Evolutionary conservation across 37 sponge, comb jelly and placozoan species (phyloP).

Genomic region (Bolinopsis microptera): DNA sequence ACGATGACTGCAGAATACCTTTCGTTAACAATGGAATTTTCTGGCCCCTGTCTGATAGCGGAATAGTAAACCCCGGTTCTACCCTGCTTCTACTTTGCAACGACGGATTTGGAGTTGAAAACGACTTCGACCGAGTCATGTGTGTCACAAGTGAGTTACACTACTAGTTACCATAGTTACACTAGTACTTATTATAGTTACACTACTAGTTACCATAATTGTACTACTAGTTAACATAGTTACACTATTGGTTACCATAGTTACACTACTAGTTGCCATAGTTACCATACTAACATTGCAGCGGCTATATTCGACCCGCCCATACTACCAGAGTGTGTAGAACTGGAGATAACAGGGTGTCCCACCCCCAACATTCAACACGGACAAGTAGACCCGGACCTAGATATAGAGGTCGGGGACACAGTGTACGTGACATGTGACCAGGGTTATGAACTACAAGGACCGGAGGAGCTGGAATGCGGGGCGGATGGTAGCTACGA

Average conservation of each 20-base stretch:
- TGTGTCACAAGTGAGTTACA: background rate
- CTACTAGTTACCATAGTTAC: too few relatives aligned
- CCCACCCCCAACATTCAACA: background rate
- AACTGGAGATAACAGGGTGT: conserved; percentile 1
- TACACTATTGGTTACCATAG: too few relatives aligned
- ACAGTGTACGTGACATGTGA: background rate
- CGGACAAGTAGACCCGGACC: background rate
- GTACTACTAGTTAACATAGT: too few relatives aligned
- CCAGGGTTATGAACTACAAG: background rate
- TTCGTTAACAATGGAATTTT: background rate
- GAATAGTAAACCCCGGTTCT: background rate
- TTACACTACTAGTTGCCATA: too few relatives aligned
- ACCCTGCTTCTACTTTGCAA: background rate
- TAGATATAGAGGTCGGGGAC: background rate
- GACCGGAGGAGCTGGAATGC: background rate
- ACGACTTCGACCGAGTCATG: background rate
- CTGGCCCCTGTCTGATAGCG: background rate
- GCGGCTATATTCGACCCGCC: background rate
- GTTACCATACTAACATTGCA: too few relatives aligned
- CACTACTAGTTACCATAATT: too few relatives aligned
- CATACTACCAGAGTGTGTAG: background rate
- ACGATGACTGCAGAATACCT: background rate
- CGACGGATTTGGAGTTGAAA: background rate
- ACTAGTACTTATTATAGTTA: too few relatives aligned
- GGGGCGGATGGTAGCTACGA: background rate